Evolutionary conservation across 2,797 vertebrate genomes (phyloP).

Genomic region (Varecia variegata): DNA sequence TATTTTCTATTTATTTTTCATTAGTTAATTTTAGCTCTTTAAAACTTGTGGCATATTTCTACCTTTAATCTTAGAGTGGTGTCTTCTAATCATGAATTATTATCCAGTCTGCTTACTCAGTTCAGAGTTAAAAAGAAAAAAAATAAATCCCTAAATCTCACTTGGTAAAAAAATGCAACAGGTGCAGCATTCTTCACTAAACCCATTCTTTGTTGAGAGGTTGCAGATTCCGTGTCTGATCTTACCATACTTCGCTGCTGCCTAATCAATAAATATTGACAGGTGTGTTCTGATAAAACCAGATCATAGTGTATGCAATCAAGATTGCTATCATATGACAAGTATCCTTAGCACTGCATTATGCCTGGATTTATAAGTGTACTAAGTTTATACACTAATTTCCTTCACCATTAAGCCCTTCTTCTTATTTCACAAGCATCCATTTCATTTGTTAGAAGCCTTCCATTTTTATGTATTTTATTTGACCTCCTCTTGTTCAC

Average conservation of each 20-base stretch:
- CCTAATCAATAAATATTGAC: background rate
- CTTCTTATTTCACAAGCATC: background rate
- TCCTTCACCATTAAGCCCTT: background rate
- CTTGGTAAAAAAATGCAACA: background rate
- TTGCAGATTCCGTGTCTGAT: background rate
- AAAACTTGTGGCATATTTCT: background rate
- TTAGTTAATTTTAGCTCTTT: background rate
- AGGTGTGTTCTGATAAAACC: background rate
- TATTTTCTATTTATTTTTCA: background rate
- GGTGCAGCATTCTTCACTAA: background rate
- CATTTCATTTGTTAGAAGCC: background rate
- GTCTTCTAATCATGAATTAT: background rate
- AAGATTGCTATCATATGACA: background rate
- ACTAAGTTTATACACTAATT: background rate
- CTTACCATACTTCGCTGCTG: background rate
- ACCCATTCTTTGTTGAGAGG: background rate
- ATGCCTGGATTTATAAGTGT: background rate
- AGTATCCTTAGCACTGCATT: background rate
- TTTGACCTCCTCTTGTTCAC: background rate
- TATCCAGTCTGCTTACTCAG: background rate
- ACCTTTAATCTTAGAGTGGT: background rate
- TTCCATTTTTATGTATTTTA: background rate
- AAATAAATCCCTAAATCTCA: slow-evolving; percentile 15
- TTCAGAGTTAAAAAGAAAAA: background rate
- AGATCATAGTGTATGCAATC: background rate